Evolutionary conservation across 2,888 invertebrate species (phyloP), one percentile per base, ranked within the genome.

Genomic region (Parnassius orleans): DNA sequence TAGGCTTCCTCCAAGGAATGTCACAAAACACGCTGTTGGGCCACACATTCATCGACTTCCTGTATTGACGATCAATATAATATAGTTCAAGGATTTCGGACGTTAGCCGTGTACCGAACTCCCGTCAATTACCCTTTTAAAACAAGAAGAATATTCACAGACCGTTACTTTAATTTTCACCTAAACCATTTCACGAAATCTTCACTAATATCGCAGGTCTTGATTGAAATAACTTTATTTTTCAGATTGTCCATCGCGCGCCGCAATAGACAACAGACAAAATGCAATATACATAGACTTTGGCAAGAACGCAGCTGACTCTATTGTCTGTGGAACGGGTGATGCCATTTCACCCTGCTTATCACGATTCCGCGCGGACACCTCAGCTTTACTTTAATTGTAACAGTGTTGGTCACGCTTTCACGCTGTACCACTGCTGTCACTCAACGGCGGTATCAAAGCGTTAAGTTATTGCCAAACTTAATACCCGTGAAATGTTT

Each of bases 291-390:
- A 66, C 68, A 61, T 51, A 66, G 60, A 33, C 33, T 55, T 62
- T 46, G 44, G 64, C 56, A 56, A 24, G 56, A 62, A 58, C 68
- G 61, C 66, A 57, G 64, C 63, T 53, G 63, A 70, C 74, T 72
- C 74, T 74, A 79, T 77, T 74, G 77, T 76, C 66, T 75, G 67
- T 68, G 67, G 67, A 67, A 48, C 53, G 41, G 68, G 75, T 75
- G 78, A 81, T 82, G 81, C 72, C 78, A 81, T 79, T 81, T 79
- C 81, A 79, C 78, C 76, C 70, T 74, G 57, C 41, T 57, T 79
- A 84, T 84, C 83, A 75, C 76, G 81, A 82, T 80, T 57, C 24
- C 48, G 57, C 41, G 42, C 61, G 61, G 57, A 61, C 60, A 61
- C 57, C 46, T 52, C 51, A 65, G 65, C 71, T 53, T 72, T 74